A percentile compares a stretch with the other conserved stretches of the same genome.
These are phyloP conservation scores for Pardalotus punctatus DNA, from an alignment of 2,113 vertebrate genomes.

Conservation along the genomic window DNA sequence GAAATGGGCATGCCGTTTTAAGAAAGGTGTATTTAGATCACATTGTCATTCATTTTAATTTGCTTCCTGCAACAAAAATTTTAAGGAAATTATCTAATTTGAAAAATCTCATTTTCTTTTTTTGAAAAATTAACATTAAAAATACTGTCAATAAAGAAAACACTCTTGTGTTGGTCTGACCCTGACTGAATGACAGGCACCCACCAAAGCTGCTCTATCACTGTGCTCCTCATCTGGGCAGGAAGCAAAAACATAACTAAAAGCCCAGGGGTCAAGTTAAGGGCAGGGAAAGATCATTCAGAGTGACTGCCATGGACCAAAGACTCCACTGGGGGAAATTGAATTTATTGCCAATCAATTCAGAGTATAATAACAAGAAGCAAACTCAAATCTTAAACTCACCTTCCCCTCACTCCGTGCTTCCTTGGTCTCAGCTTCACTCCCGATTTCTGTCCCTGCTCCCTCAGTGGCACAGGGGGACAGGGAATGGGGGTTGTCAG, in stretches of 20 bases:
- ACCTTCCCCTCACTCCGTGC: neutral
- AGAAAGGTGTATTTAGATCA: neutral
- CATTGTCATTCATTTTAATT: neutral
- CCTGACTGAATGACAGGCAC: neutral
- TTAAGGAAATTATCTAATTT: neutral
- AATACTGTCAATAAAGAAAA: neutral
- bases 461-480: neutral
- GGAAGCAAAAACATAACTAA: neutral
- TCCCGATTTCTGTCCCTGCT: accelerated
- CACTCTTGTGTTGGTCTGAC: neutral
- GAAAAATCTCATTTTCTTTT: neutral
- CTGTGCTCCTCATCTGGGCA: neutral
- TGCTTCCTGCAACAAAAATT: neutral
- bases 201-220: neutral
- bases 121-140: neutral
- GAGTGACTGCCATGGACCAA: neutral
- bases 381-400: neutral
- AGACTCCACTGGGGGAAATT: neutral
- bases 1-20: neutral
- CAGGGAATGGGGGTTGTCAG: neutral
- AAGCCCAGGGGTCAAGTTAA: neutral
- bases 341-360: neutral
- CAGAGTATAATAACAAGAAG: neutral
- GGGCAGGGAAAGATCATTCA: neutral
- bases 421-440: neutral